Evolutionary conservation across 1,140 invertebrate genomes (phyloP).

Genomic region (Meloidogyne floridensis): DNA sequence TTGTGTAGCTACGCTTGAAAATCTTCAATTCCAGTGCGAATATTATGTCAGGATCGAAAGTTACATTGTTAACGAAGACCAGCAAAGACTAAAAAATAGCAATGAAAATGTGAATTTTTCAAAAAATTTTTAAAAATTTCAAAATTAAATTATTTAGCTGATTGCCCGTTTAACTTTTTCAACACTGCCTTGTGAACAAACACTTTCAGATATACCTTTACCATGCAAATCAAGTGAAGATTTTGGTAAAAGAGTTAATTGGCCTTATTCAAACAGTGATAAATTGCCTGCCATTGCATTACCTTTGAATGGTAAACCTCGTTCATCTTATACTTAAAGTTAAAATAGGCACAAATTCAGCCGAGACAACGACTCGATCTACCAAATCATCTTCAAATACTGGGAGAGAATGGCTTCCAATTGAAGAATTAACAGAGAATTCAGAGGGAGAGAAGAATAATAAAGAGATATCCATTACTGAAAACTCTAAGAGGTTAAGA

Average conservation of each 20-base stretch:
- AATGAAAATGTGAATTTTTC: neutral
- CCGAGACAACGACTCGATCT: neutral
- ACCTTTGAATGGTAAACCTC: neutral
- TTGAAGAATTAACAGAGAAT: neutral
- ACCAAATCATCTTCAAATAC: conserved; percentile 11
- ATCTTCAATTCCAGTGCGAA: conserved; percentile 46
- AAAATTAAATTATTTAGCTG: conserved; percentile 4
- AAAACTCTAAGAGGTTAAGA: neutral
- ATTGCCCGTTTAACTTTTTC: conserved; percentile 40
- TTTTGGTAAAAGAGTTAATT: neutral
- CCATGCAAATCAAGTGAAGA: conserved; percentile 7
- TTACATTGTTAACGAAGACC: neutral
- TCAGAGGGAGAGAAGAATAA: neutral
- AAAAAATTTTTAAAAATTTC: neutral
- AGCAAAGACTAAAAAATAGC: neutral
- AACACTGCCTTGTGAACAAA: conserved; percentile 35
- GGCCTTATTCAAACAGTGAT: neutral
- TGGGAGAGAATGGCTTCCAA: conserved; percentile 30
- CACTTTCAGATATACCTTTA: conserved; percentile 39
- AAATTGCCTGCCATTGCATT: neutral
- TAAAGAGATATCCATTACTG: neutral
- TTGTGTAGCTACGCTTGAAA: conserved; percentile 43
- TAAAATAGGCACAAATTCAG: neutral
- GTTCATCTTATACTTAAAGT: neutral
- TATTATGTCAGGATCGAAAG: conserved; percentile 47